Conservation (phyloP, 2,113 vertebrate species). For the Podilymbus podiceps region DNA sequence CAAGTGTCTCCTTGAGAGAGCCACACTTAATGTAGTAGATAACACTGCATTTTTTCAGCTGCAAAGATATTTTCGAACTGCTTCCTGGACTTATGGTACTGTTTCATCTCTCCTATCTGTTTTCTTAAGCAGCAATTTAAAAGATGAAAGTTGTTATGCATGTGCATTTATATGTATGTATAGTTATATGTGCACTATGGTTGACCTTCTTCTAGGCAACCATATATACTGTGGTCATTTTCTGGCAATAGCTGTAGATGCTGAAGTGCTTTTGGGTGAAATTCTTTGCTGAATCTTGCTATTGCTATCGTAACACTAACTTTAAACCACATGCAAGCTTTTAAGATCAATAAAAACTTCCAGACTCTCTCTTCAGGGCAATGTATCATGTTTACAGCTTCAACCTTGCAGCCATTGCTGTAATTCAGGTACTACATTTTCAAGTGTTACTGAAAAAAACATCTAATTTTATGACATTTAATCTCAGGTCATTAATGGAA, state of each 20-base stretch:
- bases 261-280: not conserved
- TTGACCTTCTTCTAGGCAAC: not conserved
- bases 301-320: not conserved
- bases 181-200: not conserved
- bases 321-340: not conserved
- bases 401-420: not conserved
- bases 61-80: not conserved
- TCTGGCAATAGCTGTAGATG: not conserved
- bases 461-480: not conserved
- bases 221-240: not conserved
- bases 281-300: not conserved
- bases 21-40: not conserved
- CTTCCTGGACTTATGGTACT: not conserved
- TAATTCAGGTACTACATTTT: not conserved
- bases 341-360: not conserved
- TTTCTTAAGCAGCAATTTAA: not conserved
- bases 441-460: not conserved
- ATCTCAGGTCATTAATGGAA: not conserved
- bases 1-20: rapidly evolving
- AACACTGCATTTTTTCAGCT: not conserved
- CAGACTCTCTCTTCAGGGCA: not conserved
- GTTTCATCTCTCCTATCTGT: not conserved
- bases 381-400: not conserved
- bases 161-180: rapidly evolving
- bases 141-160: not conserved